phyloP scores from a whole-genome alignment of 2,888 invertebrate species.

The Steromphala cineraria region DNA sequence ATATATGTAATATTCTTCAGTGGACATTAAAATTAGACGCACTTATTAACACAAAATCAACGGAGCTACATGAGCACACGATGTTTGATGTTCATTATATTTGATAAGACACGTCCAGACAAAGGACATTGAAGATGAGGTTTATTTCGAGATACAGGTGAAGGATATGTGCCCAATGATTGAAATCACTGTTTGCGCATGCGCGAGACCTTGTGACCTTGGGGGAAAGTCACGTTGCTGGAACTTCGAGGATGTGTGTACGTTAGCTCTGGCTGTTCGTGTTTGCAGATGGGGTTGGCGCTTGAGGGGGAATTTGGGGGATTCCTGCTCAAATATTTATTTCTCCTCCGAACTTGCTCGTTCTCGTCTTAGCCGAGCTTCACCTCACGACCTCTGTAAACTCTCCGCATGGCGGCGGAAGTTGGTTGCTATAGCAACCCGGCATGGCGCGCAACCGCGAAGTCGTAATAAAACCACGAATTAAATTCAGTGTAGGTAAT shows the following conservation, averaged over 20 bases:
- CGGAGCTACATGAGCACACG: background rate
- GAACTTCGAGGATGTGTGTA: background rate
- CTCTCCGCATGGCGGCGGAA: background rate
- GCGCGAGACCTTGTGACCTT: slow-evolving; percentile 11
- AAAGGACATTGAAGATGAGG: too few relatives aligned
- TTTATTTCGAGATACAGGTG: too few relatives aligned
- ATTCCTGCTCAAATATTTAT: slow-evolving; percentile 22
- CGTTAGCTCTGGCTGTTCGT: background rate
- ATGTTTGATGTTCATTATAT: too few relatives aligned
- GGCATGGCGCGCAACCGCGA: background rate
- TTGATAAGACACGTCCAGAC: too few relatives aligned
- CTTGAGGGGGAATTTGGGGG: slow-evolving; percentile 18
- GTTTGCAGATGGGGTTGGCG: slow-evolving; percentile 15
- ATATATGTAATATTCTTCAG: too few relatives aligned
- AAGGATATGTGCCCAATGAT: too few relatives aligned
- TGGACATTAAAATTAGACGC: too few relatives aligned
- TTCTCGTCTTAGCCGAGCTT: background rate
- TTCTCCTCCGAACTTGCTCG: background rate
- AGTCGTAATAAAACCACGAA: background rate
- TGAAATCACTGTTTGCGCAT: background rate
- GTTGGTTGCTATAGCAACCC: background rate
- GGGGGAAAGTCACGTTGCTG: background rate
- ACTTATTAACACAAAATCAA: background rate
- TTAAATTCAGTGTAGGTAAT: background rate
- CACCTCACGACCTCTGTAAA: background rate